Evolutionary conservation across 1,140 invertebrate species (phyloP).

Genomic region (Dinoponera quadriceps): DNA sequence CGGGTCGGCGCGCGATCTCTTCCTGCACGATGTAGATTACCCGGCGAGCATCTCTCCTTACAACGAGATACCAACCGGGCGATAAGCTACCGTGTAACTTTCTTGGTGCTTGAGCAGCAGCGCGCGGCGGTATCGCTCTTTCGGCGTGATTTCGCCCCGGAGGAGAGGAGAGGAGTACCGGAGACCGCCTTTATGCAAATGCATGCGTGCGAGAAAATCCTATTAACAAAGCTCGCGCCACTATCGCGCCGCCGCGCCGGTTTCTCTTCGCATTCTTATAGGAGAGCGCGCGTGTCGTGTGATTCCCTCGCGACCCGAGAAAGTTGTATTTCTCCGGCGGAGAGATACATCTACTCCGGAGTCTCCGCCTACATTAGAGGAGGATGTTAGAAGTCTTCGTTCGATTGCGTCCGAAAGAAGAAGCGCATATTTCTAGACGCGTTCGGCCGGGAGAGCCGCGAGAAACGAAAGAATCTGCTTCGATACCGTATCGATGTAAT

Average conservation of each 20-base stretch:
- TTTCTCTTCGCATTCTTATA: constrained; percentile 32
- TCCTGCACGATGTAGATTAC: constrained; percentile 73
- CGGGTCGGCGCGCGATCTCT: constrained; percentile 53
- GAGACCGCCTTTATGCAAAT: constrained; percentile 52
- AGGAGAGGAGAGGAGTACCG: background rate
- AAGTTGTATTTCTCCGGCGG: constrained; percentile 5
- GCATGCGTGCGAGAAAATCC: constrained; percentile 58
- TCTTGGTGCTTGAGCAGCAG: constrained; percentile 51
- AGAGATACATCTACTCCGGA: background rate
- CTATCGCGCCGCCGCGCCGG: constrained; percentile 28
- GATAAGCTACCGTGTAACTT: constrained; percentile 72
- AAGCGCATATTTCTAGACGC: too few species aligned
- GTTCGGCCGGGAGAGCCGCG: background rate
- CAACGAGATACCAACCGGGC: constrained; percentile 70
- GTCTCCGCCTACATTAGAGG: background rate
- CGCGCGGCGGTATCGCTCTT: constrained; percentile 5
- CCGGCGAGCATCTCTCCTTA: constrained; percentile 60
- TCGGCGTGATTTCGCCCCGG: constrained; percentile 46
- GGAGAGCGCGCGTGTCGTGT: constrained; percentile 7
- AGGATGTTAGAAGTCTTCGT: background rate
- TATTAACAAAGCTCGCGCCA: constrained; percentile 46
- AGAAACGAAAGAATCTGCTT: background rate
- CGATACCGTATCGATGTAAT: background rate
- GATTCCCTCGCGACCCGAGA: constrained; percentile 17
- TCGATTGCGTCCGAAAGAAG: background rate